phyloP scores from a whole-genome alignment of 2,113 vertebrate species.

The Saccopteryx leptura region DNA sequence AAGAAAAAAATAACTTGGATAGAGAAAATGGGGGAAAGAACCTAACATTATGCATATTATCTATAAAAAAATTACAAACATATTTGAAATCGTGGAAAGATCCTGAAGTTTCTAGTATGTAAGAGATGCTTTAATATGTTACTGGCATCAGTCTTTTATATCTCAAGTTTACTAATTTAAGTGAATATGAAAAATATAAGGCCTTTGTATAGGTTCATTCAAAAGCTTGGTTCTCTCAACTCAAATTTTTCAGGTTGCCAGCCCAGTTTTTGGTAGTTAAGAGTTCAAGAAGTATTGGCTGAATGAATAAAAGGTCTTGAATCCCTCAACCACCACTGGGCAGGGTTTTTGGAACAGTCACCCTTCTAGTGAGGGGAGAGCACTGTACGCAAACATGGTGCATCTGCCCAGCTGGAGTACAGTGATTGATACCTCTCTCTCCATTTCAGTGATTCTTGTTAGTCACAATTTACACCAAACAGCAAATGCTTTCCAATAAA shows the following conservation, averaged over 20 bases:
- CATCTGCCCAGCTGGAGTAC: not conserved
- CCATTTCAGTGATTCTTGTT: not conserved
- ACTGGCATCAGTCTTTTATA: not conserved
- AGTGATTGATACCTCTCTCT: not conserved
- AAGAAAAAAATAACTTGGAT: not conserved
- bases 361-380: not conserved
- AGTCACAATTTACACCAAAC: not conserved
- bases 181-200: constrained; percentile 20
- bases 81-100: constrained; percentile 13
- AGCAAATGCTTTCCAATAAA: not conserved
- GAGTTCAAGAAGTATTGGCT: constrained; percentile 1
- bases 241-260: not conserved
- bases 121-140: not conserved
- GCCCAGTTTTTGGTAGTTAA: not conserved
- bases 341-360: not conserved
- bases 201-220: not conserved
- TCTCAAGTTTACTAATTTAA: constrained; percentile 32
- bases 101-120: not conserved
- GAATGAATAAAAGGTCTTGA: not conserved
- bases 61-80: constrained; percentile 1
- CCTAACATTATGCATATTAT: not conserved
- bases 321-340: not conserved
- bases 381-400: not conserved
- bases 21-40: not conserved
- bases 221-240: not conserved